These are phyloP conservation scores for Drosophila nebulosa DNA, from an alignment of 1,140 invertebrate species.

Conservation along the genomic window DNA sequence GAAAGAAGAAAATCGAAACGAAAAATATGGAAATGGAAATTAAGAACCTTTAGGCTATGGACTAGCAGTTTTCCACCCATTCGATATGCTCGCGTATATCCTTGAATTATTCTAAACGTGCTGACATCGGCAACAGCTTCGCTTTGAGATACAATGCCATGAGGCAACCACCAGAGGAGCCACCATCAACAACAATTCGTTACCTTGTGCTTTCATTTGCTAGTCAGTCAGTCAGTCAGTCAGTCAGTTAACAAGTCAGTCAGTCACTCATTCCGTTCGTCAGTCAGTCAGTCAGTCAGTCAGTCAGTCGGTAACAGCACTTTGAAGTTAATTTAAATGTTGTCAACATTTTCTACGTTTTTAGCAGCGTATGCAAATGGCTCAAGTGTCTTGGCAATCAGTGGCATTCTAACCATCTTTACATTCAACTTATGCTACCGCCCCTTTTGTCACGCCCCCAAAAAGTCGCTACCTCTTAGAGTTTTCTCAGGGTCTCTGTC, in stretches of 20 bases:
- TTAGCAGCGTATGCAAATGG: conserved; percentile 72
- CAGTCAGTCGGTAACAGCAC: conserved; percentile 51
- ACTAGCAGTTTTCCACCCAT: too few species aligned
- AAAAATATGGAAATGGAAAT: too few species aligned
- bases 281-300: conserved; percentile 21
- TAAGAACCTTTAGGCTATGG: too few species aligned
- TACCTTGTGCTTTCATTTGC: neutral
- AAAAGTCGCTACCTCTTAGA: too few species aligned
- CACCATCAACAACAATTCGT: neutral
- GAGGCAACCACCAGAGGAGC: conserved; percentile 1
- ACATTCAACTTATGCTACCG: neutral
- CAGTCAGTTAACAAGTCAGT: neutral
- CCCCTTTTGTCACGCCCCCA: neutral
- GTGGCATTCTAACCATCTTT: conserved; percentile 34
- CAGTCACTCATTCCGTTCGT: conserved; percentile 25
- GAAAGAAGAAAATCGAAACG: too few species aligned
- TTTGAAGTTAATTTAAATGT: conserved; percentile 80
- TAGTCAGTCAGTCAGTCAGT: conserved; percentile 10
- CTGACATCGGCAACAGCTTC: conserved; percentile 28
- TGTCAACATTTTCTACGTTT: conserved; percentile 68
- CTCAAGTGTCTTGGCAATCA: conserved; percentile 58
- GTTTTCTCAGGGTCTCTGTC: too few species aligned
- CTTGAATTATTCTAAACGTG: conserved; percentile 13
- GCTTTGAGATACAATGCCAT: conserved; percentile 11
- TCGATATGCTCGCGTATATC: conserved; percentile 29